Evolutionary conservation across 2,888 invertebrate species (phyloP), one percentile per base, ranked within the genome.

Genomic region (Panopea generosa): DNA sequence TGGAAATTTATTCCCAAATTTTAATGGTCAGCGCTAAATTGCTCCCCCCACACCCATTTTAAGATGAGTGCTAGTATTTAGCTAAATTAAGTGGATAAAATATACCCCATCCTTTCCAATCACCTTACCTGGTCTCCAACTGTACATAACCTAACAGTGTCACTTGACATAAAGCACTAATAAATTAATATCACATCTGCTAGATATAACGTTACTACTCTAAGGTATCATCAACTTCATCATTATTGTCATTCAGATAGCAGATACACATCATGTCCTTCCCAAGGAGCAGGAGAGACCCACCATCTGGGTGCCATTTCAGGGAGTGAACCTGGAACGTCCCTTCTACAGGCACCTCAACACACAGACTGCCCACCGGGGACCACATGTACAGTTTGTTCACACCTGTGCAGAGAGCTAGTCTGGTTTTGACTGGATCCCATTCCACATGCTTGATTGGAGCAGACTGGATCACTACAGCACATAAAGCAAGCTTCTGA

Each of bases 381-480:
- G 92, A 91, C 93, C 93, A 93, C 90, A 93, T 91, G 87, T 91
- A 93, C n/a, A 93, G 79, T 73, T 92, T 91, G 82, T 90, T 91
- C 61, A 82, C 87, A 11, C 91, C 91, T 22, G 93, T 93, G 75
- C 92, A 91, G 59, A 93, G 75, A 11, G 93, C 93, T 57, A 93
- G 86, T 18, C 92, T 84, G 16, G 90, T 61, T 62, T 89, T 87
- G 20, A 60, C 62, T 1, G 92, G 92, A 79, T 93, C 92, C 93
- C 93, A 93, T 43, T 82, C 82, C 14, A 92, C 87, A 86, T 91
- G 89, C 82, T 90, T 92, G 40, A 93, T 90, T 2, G 92, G 89
- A 18, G 89, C 83, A 33, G 86, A 86, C 59, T 93, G 93, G 24
- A 93, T 84, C 2, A 93, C 84, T 0, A 93, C 86, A n/a, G 91